Evolutionary conservation across 2,113 vertebrate species (phyloP).

Genomic region (Acrocephalus kingi): DNA sequence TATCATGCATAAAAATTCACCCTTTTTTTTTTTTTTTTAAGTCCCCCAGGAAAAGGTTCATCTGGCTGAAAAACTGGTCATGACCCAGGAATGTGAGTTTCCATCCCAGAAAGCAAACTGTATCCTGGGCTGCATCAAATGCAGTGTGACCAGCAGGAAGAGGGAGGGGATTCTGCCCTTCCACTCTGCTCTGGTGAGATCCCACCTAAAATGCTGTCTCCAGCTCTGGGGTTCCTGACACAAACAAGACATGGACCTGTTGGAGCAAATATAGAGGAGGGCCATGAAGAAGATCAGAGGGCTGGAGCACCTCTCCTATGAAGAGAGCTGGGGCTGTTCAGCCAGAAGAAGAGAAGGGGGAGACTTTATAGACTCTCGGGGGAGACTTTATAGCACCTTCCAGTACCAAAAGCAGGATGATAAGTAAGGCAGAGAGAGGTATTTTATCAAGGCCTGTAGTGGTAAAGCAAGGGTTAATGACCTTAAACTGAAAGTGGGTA

Average conservation of each 20-base stretch:
- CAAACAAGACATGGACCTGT: background rate
- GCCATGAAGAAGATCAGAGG: rapidly evolving
- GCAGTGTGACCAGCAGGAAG: background rate
- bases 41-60: background rate
- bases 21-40: background rate
- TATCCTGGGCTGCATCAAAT: background rate
- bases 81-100: background rate
- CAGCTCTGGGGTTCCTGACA: background rate
- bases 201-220: background rate
- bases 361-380: background rate
- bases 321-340: background rate
- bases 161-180: background rate
- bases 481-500: background rate
- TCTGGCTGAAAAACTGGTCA: background rate
- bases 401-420: background rate
- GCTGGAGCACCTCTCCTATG: background rate
- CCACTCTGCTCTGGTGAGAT: background rate
- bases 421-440: background rate
- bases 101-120: background rate
- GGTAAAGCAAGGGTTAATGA: background rate
- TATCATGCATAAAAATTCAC: background rate
- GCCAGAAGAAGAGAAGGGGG: background rate
- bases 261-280: background rate
- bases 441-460: background rate
- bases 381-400: background rate